Evolutionary conservation across 2,113 vertebrate genomes (phyloP).

Genomic region (Neofelis nebulosa): DNA sequence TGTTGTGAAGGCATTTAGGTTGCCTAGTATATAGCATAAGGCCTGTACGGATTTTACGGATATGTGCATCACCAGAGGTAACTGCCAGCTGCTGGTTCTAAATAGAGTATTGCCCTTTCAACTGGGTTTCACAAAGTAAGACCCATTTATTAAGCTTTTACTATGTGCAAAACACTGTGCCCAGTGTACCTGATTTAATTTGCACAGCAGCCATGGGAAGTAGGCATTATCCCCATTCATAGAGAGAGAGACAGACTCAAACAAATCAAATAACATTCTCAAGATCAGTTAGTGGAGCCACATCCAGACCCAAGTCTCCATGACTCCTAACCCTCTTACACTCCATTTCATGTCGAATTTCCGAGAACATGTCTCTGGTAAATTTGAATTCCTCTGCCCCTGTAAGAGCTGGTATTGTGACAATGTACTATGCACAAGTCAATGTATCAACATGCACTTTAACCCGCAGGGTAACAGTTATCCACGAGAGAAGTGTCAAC

Average conservation of each 20-base stretch:
- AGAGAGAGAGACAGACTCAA: neutral
- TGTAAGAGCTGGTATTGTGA: neutral
- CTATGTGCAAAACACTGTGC: neutral
- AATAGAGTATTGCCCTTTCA: neutral
- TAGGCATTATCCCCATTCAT: neutral
- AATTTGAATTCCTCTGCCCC: neutral
- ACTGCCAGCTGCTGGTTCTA: neutral
- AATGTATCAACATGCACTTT: neutral
- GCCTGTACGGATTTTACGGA: neutral
- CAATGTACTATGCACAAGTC: neutral
- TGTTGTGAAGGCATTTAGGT: neutral
- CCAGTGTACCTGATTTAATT: neutral
- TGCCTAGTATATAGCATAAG: neutral
- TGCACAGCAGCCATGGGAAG: neutral
- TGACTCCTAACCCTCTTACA: neutral
- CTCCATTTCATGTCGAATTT: neutral
- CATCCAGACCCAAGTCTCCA: neutral
- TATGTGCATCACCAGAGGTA: neutral
- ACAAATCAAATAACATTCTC: neutral
- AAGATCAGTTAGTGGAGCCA: neutral
- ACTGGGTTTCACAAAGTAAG: neutral
- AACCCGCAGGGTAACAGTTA: neutral
- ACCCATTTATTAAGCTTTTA: neutral
- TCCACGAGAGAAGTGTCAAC: neutral
- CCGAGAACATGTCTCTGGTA: neutral